Evolutionary conservation across 92 coral and sea anemone species (phyloP), one percentile per base, ranked within the genome.

Genomic region (Muricea muricata): DNA sequence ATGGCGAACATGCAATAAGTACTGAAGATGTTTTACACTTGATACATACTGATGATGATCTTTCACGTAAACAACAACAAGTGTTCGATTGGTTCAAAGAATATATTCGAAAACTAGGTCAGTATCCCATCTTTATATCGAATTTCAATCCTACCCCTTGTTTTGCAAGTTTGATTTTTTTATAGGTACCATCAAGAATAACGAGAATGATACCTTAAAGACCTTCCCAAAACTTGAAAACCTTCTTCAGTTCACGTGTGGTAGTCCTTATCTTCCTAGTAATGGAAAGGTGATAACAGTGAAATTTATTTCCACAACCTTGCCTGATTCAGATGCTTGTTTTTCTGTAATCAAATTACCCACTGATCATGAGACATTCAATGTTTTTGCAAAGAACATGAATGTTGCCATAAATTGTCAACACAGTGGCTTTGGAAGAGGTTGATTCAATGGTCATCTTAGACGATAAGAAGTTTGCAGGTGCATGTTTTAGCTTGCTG

Each of bases 361-460:
- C 30, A 20, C 33, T 0, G 33, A 66, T 20, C 73, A 66, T 29
- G 42, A 2, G 25, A 66, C 42, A n/a, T 66, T 66, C 14, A 18
- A 66, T 1, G 73, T n/a, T 7, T 66, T 66, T 15, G 18, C 18
- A 15, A 66, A 28, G 24, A 66, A 28, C 9, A 66, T 66, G 42
- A 66, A 66, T 45, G 33, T 66, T 30, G 73, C 73, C 24, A 66
- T 66, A 7, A 66, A 66, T 45, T 66, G 42, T 32, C 73, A 66
- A 15, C 73, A 66, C 18, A 66, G 18, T n/a, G 73, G 73, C 30
- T 66, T 66, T 66, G 73, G 73, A 6, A 4, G 42, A 66, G 72
- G 72, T 13, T 65, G 15, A 63, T n/a, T n/a, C n/a, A n/a, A n/a
- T n/a, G n/a, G n/a, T n/a, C n/a, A n/a, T n/a, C n/a, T n/a, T n/a